Percentiles rank a stretch among this genome's conserved stretches.
These are phyloP conservation scores for Poeciliopsis retropinna DNA, from an alignment of 2,113 vertebrate species.

Conservation along the genomic window DNA sequence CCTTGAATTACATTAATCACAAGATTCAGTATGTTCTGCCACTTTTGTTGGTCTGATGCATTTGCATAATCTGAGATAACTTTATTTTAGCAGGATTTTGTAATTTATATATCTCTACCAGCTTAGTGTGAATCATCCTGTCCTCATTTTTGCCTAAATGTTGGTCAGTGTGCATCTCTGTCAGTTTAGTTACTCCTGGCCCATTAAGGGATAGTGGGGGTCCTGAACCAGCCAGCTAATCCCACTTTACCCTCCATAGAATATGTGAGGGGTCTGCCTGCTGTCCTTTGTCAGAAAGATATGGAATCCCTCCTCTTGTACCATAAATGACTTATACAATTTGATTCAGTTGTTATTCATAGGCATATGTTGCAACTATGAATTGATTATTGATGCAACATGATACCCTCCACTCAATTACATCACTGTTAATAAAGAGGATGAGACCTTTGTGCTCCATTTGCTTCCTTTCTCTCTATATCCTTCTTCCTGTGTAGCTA, in stretches of 20 bases:
- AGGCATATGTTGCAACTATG: no score
- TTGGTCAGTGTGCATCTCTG: slow-evolving; percentile 53
- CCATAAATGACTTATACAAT: background rate
- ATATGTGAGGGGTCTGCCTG: slow-evolving; percentile 54
- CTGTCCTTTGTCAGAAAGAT: background rate
- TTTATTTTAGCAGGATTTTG: slow-evolving; percentile 45
- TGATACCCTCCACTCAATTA: no score
- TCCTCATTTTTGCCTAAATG: slow-evolving; percentile 68
- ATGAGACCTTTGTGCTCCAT: no score
- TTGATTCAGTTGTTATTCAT: no score
- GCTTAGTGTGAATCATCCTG: slow-evolving; percentile 64
- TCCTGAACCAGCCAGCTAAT: slow-evolving; percentile 64
- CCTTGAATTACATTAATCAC: slow-evolving; percentile 19
- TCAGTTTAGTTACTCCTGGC: slow-evolving; percentile 69
- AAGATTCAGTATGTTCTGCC: slow-evolving; percentile 29
- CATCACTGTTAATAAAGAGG: no score
- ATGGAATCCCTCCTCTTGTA: slow-evolving; percentile 1
- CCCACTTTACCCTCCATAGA: slow-evolving; percentile 69
- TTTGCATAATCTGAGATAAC: slow-evolving; percentile 64
- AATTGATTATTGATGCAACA: no score
- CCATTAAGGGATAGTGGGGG: slow-evolving; percentile 70
- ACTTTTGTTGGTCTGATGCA: slow-evolving; percentile 32
- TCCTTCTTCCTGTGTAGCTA: no score
- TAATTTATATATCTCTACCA: slow-evolving; percentile 54
- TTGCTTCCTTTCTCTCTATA: no score